Conservation (phyloP, 2,113 vertebrate species). For the Girardinichthys multiradiatus region DNA sequence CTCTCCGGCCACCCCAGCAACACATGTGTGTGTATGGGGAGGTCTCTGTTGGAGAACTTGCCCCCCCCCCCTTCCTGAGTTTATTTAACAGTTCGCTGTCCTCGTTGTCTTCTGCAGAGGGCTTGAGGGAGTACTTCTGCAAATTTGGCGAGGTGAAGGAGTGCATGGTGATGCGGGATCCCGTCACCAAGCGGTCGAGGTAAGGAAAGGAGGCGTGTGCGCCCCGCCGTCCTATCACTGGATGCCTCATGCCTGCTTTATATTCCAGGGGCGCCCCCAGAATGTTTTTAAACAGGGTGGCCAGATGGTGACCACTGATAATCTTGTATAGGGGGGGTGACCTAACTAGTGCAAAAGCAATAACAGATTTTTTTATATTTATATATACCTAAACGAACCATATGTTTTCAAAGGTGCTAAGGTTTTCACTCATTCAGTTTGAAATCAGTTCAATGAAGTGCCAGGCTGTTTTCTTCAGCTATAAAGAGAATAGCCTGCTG, state of each 20-base stretch:
- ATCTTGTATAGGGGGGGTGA: no score
- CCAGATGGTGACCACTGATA: not conserved
- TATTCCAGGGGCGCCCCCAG: not conserved
- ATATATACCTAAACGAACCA: not conserved
- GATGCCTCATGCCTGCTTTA: constrained; percentile 44
- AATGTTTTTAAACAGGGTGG: not conserved
- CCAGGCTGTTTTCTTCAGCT: no score
- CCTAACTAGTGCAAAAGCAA: not conserved
- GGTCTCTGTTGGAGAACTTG: no score
- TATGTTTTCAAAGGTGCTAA: no score
- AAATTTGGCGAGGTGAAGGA: constrained; percentile 99
- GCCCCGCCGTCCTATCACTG: constrained; percentile 66
- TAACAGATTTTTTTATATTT: not conserved
- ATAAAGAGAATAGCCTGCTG: not conserved
- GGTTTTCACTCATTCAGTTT: no score
- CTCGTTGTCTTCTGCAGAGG: constrained; percentile 80
- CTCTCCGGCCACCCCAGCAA: constrained; percentile 22
- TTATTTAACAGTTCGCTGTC: not conserved
- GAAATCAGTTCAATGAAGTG: no score
- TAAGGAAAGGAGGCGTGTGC: constrained; percentile 83
- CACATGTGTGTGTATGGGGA: not conserved
- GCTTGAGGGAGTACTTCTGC: constrained; percentile 96
- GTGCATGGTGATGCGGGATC: constrained; percentile 99
- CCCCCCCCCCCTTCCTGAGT: not conserved
- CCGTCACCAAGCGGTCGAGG: constrained; percentile 98